phyloP scores from a whole-genome alignment of 2,797 vertebrate genomes.

The Myripristis murdjan region DNA sequence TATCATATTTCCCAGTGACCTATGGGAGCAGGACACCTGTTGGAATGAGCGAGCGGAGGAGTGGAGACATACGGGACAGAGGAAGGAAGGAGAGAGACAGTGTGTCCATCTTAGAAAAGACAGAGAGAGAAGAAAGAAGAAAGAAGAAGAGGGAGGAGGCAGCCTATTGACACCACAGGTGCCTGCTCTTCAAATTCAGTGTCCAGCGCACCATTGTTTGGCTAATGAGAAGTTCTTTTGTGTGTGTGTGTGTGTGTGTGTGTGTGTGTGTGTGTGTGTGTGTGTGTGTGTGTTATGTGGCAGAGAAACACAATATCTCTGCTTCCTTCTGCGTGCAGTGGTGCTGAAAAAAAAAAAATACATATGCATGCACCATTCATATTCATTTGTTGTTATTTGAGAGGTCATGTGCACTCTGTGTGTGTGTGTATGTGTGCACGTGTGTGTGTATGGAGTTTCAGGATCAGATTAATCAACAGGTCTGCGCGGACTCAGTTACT shows the following conservation, averaged over 20 bases:
- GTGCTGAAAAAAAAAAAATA: slow-evolving; percentile 4
- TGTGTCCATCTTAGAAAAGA: slow-evolving; percentile 1
- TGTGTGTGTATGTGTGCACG: neutral
- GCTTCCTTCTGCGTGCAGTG: slow-evolving; percentile 22
- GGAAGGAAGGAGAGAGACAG: neutral
- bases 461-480: slow-evolving; percentile 48
- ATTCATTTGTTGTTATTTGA: slow-evolving; percentile 47
- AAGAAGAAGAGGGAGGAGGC: slow-evolving; percentile 9
- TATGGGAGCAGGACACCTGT: slow-evolving; percentile 41
- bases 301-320: slow-evolving; percentile 36
- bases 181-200: slow-evolving; percentile 59
- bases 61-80: neutral
- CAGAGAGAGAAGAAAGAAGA: slow-evolving; percentile 8
- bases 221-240: slow-evolving; percentile 1
- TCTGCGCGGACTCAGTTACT: slow-evolving; percentile 37
- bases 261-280: slow-evolving; percentile 16
- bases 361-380: slow-evolving; percentile 48
- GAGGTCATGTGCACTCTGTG: slow-evolving; percentile 16
- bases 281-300: slow-evolving; percentile 37
- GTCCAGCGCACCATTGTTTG: slow-evolving; percentile 24
- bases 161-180: slow-evolving; percentile 67
- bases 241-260: slow-evolving; percentile 14
- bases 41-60: neutral
- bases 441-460: slow-evolving; percentile 13
- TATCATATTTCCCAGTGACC: neutral